Evolutionary conservation across 1,140 invertebrate genomes (phyloP).

Genomic region (Lordiphosa clarofinis): DNA sequence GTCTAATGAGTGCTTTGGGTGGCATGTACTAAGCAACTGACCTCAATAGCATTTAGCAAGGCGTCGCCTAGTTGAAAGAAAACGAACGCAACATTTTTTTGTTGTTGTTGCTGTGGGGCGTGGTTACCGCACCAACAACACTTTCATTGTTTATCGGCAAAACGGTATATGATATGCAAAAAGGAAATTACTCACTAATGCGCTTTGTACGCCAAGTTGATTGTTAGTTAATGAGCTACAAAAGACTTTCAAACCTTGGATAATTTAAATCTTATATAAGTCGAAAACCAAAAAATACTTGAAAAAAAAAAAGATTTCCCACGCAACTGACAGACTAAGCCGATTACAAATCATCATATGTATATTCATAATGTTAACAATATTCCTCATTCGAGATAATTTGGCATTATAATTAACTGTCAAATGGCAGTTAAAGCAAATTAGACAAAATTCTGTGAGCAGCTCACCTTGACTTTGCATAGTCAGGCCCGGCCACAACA

Average conservation of each 20-base stretch:
- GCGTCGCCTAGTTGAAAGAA: slow-evolving; percentile 36
- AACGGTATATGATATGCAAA: slow-evolving; percentile 21
- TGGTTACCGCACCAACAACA: slow-evolving; percentile 48
- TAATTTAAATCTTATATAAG: slow-evolving; percentile 49
- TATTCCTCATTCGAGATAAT: slow-evolving; percentile 49
- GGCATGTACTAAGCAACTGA: slow-evolving; percentile 67
- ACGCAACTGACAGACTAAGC: slow-evolving; percentile 54
- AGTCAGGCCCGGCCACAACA: slow-evolving; percentile 25
- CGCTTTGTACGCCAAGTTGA: slow-evolving; percentile 56
- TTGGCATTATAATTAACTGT: slow-evolving; percentile 73
- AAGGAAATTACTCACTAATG: slow-evolving; percentile 64
- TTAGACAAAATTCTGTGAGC: slow-evolving; percentile 18
- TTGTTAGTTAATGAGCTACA: slow-evolving; percentile 64
- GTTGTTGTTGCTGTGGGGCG: slow-evolving; percentile 28
- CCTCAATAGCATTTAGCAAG: slow-evolving; percentile 62
- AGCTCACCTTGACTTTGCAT: slow-evolving; percentile 68
- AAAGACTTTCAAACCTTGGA: slow-evolving; percentile 20
- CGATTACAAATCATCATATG: slow-evolving; percentile 40
- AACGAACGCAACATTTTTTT: slow-evolving; percentile 28
- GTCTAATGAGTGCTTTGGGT: slow-evolving; percentile 35
- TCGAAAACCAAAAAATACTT: background rate
- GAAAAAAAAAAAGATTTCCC: slow-evolving; percentile 44
- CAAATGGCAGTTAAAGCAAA: slow-evolving; percentile 30
- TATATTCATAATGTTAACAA: background rate
- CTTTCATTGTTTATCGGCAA: slow-evolving; percentile 67